A percentile compares a stretch with the other conserved stretches of the same genome.
phyloP scores from a whole-genome alignment of 2,113 vertebrate genomes.

The Syrmaticus mikado region DNA sequence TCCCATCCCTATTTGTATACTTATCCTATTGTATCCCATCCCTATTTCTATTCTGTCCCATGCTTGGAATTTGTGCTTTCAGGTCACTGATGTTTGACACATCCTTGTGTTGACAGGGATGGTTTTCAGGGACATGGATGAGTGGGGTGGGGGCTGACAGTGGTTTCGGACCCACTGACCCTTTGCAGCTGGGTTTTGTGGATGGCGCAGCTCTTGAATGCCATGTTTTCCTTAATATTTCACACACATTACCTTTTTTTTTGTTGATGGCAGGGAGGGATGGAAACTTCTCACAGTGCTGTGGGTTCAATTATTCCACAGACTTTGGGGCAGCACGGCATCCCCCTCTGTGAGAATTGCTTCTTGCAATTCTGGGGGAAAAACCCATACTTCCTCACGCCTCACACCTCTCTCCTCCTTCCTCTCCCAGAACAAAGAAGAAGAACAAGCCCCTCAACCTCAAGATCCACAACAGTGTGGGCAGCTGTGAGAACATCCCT shows the following conservation, averaged over 20 bases:
- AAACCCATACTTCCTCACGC: not conserved
- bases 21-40: not conserved
- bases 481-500: slow-evolving; percentile 97
- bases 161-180: not conserved
- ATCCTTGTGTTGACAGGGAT: rapidly evolving
- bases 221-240: not conserved
- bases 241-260: not conserved
- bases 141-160: rapidly evolving
- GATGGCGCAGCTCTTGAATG: not conserved
- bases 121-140: not conserved
- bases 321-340: rapidly evolving
- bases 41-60: not conserved
- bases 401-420: not conserved
- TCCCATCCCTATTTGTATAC: no score
- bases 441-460: slow-evolving; percentile 98
- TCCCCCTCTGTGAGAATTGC: rapidly evolving
- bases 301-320: rapidly evolving
- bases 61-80: not conserved
- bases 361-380: not conserved
- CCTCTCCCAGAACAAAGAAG: slow-evolving; percentile 88
- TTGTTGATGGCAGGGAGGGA: rapidly evolving
- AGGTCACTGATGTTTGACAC: not conserved
- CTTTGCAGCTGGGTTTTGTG: not conserved
- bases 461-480: slow-evolving; percentile 96
- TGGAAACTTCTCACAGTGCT: not conserved